Percentiles rank a stretch among this genome's conserved stretches.
Evolutionary conservation across 2,888 invertebrate species (phyloP).

Genomic region (Lasioglossum marginatum): DNA sequence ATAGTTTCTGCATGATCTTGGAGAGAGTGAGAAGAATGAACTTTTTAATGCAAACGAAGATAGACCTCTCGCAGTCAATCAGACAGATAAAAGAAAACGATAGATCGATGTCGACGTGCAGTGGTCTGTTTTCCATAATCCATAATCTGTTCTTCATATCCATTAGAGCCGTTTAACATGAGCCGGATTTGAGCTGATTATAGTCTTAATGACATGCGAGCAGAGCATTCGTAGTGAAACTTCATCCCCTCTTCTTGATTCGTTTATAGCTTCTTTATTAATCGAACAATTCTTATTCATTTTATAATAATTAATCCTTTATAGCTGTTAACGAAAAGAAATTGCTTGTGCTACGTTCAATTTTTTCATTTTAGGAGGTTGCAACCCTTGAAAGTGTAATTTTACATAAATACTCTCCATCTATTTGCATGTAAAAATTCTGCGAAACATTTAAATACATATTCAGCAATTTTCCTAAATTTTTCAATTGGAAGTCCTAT

Average conservation of each 20-base stretch:
- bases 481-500: not conserved
- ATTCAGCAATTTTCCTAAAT: not conserved
- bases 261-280: not conserved
- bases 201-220: not conserved
- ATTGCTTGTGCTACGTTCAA: not conserved
- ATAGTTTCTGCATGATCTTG: not conserved
- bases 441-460: not conserved
- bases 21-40: not conserved
- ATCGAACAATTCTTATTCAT: not conserved
- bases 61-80: conserved; percentile 40
- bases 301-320: not conserved
- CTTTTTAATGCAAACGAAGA: not conserved
- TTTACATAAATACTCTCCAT: not conserved
- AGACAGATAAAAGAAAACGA: conserved; percentile 52
- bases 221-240: not conserved
- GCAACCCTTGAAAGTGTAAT: not conserved
- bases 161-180: conserved; percentile 41
- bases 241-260: not conserved
- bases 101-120: conserved; percentile 59
- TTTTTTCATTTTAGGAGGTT: not conserved
- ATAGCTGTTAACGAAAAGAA: not conserved
- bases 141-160: conserved; percentile 46
- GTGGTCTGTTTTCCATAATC: conserved; percentile 71
- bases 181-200: conserved; percentile 15
- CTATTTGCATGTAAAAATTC: not conserved